Evolutionary conservation across 2,888 invertebrate genomes (phyloP), one percentile per base, ranked within the genome.

Genomic region (Chelonus formosanus): DNA sequence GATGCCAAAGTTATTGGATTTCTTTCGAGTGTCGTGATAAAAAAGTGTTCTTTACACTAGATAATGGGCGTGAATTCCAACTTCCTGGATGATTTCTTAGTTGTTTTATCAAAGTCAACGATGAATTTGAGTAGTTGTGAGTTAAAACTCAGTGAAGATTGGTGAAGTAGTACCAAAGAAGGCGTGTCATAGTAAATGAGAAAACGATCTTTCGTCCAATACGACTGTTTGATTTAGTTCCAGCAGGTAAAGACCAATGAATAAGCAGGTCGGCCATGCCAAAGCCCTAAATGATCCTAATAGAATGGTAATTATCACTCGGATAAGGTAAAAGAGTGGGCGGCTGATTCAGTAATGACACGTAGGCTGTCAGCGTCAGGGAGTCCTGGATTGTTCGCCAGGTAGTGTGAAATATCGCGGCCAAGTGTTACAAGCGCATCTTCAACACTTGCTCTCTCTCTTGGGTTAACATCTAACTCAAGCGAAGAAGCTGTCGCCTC

Each of bases 391-490:
- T 68, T 70, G 67, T 71, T 80, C 81, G 70, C 78, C 77, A 76
- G 73, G 78, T 83, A 82, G 84, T 84, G 84, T 83, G 84, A 84
- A 84, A 84, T 84, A 84, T 84, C 84, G 80, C 84, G 84, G 78
- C 83, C 82, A 82, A 82, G 84, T 84, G 84, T 81, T 82, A 84
- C 80, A 78, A 82, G 77, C 74, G 74, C 64, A 71, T 71, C 61
- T 58, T 54, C 20, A 36, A 62, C 35, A 58, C 52, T 62, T 58
- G 45, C 65, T 44, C 43, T 55, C 61, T 63, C 47, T 63, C 20
- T 31, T 35, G 47, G 54, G 50, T 67, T 56, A 34, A 58, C 56
- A 71, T 69, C 62, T 40, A 32, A 62, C 57, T 61, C 62, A 55
- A 63, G 64, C 59, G 53, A 63, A 62, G 66, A 48, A 34, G 35